phyloP scores from a whole-genome alignment of 1,140 invertebrate genomes.

The Brachionus sp. region DNA sequence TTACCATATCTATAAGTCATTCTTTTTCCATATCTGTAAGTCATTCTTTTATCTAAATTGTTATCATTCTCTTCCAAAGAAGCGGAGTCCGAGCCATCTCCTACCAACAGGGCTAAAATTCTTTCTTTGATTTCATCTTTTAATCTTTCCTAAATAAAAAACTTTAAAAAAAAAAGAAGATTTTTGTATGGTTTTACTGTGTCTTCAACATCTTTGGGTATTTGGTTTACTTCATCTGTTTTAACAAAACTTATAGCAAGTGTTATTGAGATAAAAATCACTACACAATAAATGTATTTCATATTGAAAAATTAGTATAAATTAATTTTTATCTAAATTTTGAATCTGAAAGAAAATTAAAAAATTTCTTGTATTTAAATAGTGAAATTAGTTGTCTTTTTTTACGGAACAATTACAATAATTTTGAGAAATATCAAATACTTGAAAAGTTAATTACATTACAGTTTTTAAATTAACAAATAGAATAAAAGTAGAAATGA shows the following conservation, averaged over 20 bases:
- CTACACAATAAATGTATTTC: not conserved
- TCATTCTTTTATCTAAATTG: conserved; percentile 43
- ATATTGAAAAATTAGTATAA: not conserved
- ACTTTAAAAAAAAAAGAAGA: not conserved
- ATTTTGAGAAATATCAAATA: not conserved
- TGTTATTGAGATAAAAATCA: not conserved
- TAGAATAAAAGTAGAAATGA: not conserved
- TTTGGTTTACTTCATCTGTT: conserved; percentile 4
- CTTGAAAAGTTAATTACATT: not conserved
- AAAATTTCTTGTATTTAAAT: not conserved
- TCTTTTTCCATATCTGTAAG: conserved; percentile 43
- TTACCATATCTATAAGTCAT: conserved; percentile 45
- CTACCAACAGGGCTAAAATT: not conserved
- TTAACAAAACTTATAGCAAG: not conserved
- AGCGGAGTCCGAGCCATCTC: not conserved
- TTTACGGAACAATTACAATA: not conserved
- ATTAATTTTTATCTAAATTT: not conserved
- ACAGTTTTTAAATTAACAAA: not conserved
- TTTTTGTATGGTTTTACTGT: not conserved
- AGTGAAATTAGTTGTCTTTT: not conserved
- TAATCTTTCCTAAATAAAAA: not conserved
- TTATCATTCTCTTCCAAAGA: conserved; percentile 8
- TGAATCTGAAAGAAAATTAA: not conserved
- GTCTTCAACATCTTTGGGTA: not conserved
- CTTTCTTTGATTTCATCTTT: conserved; percentile 9